Conservation (phyloP, 2,888 invertebrate species). For the Augochlorella aurata region DNA sequence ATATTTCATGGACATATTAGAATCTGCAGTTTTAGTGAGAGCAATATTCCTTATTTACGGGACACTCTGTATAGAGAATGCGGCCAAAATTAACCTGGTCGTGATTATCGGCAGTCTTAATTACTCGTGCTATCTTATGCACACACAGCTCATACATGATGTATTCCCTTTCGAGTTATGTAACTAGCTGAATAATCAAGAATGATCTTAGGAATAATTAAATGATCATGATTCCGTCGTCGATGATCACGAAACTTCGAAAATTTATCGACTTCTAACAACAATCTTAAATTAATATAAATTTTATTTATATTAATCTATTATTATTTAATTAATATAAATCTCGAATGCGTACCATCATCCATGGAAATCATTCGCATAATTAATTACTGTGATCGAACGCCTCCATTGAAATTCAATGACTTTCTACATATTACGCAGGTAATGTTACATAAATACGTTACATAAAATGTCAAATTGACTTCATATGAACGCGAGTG, state of each 20-base stretch:
- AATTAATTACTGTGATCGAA: neutral
- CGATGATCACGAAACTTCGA: neutral
- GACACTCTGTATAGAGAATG: neutral
- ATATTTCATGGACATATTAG: neutral
- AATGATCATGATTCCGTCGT: too few relatives aligned
- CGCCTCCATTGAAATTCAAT: neutral
- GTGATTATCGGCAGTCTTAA: neutral
- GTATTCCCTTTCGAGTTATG: neutral
- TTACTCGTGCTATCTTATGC: neutral
- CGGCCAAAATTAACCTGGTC: neutral
- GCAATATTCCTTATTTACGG: neutral
- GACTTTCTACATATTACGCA: neutral
- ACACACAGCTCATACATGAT: neutral
- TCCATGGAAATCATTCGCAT: neutral
- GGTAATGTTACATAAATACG: neutral
- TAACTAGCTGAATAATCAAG: neutral
- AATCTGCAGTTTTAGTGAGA: neutral
- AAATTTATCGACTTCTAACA: neutral
- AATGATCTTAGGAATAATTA: too few relatives aligned
- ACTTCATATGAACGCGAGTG: neutral
- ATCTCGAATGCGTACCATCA: neutral
- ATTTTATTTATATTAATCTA: neutral
- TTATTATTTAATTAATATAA: neutral
- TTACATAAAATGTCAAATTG: neutral
- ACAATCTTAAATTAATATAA: neutral